Evolutionary conservation across 2,888 invertebrate genomes (phyloP).

Genomic region (Adineta ricciae): DNA sequence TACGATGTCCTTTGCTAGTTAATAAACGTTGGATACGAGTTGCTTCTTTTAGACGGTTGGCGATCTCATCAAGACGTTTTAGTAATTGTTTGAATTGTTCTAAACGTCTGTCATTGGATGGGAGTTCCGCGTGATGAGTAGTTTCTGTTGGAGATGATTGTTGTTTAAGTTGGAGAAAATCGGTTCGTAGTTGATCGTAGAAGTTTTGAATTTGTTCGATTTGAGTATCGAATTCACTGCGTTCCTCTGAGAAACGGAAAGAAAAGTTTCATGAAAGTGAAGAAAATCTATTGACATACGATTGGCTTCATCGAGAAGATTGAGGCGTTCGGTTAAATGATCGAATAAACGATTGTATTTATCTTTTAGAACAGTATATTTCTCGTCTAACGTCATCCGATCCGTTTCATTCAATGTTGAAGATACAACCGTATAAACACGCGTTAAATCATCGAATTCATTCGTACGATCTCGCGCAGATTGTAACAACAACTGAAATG

Average conservation of each 20-base stretch:
- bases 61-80: not conserved
- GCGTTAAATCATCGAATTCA: not conserved
- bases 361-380: not conserved
- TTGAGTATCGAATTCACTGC: not conserved
- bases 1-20: slow-evolving; percentile 21
- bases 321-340: not conserved
- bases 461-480: not conserved
- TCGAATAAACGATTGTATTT: slow-evolving; percentile 12
- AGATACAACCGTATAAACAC: not conserved
- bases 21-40: slow-evolving; percentile 8
- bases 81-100: not conserved
- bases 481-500: not conserved
- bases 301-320: not conserved
- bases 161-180: not conserved
- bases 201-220: not conserved
- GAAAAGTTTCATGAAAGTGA: not conserved
- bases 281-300: not conserved
- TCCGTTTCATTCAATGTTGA: slow-evolving; percentile 6
- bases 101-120: not conserved
- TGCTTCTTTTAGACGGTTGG: not conserved
- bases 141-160: not conserved
- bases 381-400: not conserved
- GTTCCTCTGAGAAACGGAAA: not conserved
- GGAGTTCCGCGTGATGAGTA: not conserved
- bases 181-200: not conserved